Conservation (phyloP, 2,113 vertebrate genomes). For the Peromyscus californicus region DNA sequence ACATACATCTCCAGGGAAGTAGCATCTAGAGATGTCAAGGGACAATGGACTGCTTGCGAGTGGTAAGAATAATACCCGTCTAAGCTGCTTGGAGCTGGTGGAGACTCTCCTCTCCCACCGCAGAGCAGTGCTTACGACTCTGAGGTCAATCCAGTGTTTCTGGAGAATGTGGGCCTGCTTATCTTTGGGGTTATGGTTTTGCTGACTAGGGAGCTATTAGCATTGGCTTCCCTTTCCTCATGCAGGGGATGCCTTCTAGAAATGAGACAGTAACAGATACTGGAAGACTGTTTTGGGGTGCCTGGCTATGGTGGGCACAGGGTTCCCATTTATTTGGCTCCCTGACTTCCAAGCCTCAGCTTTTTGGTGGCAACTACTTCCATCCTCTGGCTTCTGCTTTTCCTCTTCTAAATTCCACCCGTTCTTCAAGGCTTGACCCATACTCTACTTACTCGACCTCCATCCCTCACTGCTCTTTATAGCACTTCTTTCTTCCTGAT, state of each 20-base stretch:
- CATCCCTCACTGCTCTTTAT: background rate
- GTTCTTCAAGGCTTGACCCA: background rate
- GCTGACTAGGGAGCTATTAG: background rate
- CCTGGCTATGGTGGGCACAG: background rate
- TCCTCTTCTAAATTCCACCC: background rate
- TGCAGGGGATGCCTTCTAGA: background rate
- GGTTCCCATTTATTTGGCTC: background rate
- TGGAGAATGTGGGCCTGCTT: background rate
- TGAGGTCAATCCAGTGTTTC: background rate
- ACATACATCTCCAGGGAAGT: background rate
- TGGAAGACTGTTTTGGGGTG: background rate
- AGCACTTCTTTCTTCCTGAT: background rate
- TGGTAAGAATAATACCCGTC: background rate
- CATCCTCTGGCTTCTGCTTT: background rate
- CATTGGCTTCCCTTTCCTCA: background rate
- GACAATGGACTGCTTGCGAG: too few species aligned
- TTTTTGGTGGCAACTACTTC: background rate
- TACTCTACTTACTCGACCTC: background rate
- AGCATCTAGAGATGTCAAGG: background rate
- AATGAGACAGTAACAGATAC: background rate
- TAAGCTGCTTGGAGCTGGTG: background rate
- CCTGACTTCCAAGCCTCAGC: too few species aligned
- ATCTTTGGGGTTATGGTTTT: background rate
- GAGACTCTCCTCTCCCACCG: background rate
- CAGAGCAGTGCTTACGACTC: rapidly evolving